Evolutionary conservation across 1,140 invertebrate genomes (phyloP), one percentile per base, ranked within the genome.

Genomic region (Drosophila varians): DNA sequence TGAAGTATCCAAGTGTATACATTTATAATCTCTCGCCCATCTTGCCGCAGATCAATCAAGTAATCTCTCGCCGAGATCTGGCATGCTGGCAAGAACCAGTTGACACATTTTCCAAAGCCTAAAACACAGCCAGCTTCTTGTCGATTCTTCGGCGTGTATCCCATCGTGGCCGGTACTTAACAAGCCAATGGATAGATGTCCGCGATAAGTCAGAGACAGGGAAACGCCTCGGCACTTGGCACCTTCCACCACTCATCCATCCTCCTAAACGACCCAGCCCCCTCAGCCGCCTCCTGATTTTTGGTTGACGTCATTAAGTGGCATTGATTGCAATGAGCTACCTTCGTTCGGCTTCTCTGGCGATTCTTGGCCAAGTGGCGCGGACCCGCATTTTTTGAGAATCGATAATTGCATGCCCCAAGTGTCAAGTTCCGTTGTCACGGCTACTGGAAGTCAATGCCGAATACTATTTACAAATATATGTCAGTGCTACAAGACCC

Each of bases 381-480:
- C 18, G 21, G 7, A 31, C 73, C 77, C 73, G 77, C 73, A 82
- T 56, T 69, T 36, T 57, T 36, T 18, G 49, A 60, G 66, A 82
- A 82, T 82, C 77, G 74, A 82, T 82, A 83, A 82, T 83, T 83
- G 78, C 62, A 82, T 61, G 73, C 56, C 55, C 56, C 55, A 77
- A 68, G 48, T 76, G 57, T 12, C 46, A 52, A 48, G 26, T 49
- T 43, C 40, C 34, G 60, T 73, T 77, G 68, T 68, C 74, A 68
- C 21, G 71, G 72, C 48, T 49, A 70, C 47, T 65, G 52, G 16
- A 56, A 70, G 56, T 66, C 64, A 68, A 65, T 64, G 56, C 36
- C 65, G 47, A 52, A 79, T 28, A 36, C n/a, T 38, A 55, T 43
- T 49, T 16, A 21, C 64, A 28, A 53, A 66, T 66, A 46, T 54